Evolutionary conservation across 2,113 vertebrate genomes (phyloP).

Genomic region (Chrysemys picta): DNA sequence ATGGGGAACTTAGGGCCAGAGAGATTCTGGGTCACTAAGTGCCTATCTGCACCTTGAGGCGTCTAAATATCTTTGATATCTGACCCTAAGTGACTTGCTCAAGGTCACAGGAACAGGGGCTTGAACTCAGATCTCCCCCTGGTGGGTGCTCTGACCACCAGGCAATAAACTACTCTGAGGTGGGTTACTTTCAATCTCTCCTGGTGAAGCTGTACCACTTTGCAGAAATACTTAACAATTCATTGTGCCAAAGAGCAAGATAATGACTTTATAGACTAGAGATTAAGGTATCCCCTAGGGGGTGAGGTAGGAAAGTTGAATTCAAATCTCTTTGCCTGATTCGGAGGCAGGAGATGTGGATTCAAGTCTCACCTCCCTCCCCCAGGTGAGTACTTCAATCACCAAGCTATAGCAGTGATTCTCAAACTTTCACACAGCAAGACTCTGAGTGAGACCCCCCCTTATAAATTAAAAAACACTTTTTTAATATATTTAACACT

Average conservation of each 20-base stretch:
- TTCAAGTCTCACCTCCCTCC: background rate
- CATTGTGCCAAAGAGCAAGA: background rate
- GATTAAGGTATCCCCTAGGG: background rate
- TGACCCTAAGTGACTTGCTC: background rate
- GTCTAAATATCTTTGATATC: background rate
- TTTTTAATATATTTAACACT: no score
- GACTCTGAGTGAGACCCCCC: no score
- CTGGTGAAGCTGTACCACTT: background rate
- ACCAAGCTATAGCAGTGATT: no score
- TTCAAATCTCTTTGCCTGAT: background rate
- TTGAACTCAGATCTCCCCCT: background rate
- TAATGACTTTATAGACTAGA: background rate
- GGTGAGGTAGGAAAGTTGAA: background rate
- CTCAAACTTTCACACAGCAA: no score
- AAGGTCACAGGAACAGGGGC: background rate
- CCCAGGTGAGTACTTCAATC: background rate
- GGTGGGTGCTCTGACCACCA: background rate
- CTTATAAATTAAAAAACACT: no score
- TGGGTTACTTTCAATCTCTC: background rate
- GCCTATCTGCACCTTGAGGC: accelerated
- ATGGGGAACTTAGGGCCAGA: background rate
- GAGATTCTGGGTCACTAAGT: background rate
- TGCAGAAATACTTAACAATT: background rate
- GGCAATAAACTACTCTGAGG: background rate
- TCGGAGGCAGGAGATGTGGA: background rate